Conservation (phyloP, 2,888 invertebrate species). For the Pristionchus arcanus region DNA sequence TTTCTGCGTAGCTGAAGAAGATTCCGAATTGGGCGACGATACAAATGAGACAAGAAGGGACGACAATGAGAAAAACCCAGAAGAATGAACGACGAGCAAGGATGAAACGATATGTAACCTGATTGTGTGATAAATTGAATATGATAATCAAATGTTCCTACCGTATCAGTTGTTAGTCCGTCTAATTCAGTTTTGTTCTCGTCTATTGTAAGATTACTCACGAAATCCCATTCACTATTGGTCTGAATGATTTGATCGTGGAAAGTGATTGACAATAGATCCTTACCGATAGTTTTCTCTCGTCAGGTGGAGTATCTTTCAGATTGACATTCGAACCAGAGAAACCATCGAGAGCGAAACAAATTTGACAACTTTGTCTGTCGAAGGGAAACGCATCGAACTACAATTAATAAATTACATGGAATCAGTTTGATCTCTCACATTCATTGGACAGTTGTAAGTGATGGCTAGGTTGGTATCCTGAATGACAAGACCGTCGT, state of each 20-base stretch:
- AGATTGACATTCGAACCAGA: not conserved
- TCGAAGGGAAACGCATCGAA: not conserved
- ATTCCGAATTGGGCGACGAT: not conserved
- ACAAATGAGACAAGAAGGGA: not conserved
- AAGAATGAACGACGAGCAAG: conserved; percentile 7
- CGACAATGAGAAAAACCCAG: conserved; percentile 12
- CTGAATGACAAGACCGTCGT: not conserved
- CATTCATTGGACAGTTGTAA: not conserved
- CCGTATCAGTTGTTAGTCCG: not conserved
- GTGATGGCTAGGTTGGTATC: not conserved
- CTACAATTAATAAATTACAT: not conserved
- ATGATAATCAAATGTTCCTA: not conserved
- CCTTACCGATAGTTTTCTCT: not conserved
- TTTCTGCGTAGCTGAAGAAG: not conserved
- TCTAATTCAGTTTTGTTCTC: not conserved
- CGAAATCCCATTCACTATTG: not conserved
- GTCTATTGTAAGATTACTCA: not conserved
- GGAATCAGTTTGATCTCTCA: not conserved
- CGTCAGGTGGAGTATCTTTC: not conserved
- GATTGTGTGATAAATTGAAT: not conserved
- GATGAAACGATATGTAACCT: not conserved
- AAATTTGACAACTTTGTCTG: not conserved
- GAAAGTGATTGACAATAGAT: not conserved
- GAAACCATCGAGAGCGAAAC: not conserved
- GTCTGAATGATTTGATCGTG: not conserved